Conservation (phyloP, 2,888 invertebrate species). For the Actias luna region DNA sequence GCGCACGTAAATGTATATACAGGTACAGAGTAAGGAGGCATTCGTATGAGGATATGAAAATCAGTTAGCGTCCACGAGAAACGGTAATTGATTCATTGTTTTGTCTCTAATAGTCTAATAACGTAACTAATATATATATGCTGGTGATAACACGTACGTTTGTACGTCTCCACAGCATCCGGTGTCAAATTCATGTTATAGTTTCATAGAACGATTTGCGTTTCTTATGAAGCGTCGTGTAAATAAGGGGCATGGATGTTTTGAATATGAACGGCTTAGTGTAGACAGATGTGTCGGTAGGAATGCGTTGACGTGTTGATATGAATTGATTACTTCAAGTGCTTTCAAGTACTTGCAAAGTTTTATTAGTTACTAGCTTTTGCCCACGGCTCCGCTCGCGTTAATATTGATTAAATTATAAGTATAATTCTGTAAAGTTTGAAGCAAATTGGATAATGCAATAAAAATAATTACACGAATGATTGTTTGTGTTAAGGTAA, state of each 20-base stretch:
- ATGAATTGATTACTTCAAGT: conserved; percentile 1
- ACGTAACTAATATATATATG: conserved; percentile 31
- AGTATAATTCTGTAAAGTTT: no score
- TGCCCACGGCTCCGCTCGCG: neutral
- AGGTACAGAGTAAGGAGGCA: conserved; percentile 17
- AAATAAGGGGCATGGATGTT: conserved; percentile 32
- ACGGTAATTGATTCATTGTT: conserved; percentile 56
- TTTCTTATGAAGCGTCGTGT: conserved; percentile 29
- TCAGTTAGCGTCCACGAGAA: conserved; percentile 29
- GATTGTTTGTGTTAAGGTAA: no score
- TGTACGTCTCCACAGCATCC: conserved; percentile 48
- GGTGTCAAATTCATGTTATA: conserved; percentile 60
- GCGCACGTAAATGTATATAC: neutral
- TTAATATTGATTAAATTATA: no score
- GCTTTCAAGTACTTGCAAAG: neutral
- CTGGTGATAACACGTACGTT: conserved; percentile 27
- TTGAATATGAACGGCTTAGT: conserved; percentile 30
- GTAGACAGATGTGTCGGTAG: conserved; percentile 15
- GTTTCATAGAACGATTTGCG: conserved; percentile 48
- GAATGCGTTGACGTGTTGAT: neutral
- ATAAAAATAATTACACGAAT: no score
- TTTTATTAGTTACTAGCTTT: neutral
- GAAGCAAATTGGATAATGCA: no score
- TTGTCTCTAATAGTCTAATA: conserved; percentile 37
- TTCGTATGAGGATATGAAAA: conserved; percentile 35